Base-by-base conservation (phyloP, 2,888 invertebrate genomes). In the Lithophane leautieri region DNA sequence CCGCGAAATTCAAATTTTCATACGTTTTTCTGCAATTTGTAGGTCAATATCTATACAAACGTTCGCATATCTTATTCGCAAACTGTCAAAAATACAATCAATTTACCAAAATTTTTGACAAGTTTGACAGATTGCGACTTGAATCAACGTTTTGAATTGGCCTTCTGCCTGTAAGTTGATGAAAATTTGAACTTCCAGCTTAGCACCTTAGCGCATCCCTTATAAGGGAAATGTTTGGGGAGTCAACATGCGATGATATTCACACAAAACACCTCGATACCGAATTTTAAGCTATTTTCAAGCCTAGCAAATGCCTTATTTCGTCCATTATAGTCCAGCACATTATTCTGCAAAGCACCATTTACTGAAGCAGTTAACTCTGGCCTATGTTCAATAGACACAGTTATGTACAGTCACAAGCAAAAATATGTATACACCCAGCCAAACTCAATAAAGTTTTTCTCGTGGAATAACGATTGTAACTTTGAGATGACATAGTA, bases 331-430 rank as follows among this genome's bases (percentile, higher is more conserved):
- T 82, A 70, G 73, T 72, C 52, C 78, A 78, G 68, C 78, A 80
- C 78, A 65, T 75, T 71, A 84, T 52, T 69, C 22, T 54, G 63
- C 61, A 6, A 85, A 84, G 78, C 78, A 79, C 78, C 81, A 61
- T 69, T 70, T n/a, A 70, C 47, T 65, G 74, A 81, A 81, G 79
- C 81, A 62, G 52, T 63, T 67, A 56, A 63, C 3, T 28, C 14
- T 54, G 14, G 28, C 50, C 61, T 47, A 40, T 50, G 2, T 47
- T 69, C 34, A 42, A 69, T 66, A 80, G 70, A 62, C 73, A 74
- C 76, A 69, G 73, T 70, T 76, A 81, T 71, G 19, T 74, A n/a
- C n/a, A n/a, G n/a, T n/a, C n/a, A n/a, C n/a, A n/a, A n/a, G n/a
- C n/a, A n/a, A n/a, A n/a, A n/a, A n/a, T n/a, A n/a, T n/a, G n/a